These are phyloP conservation scores for Elephantulus edwardii DNA, from an alignment of 2,113 vertebrate species.

Conservation along the genomic window DNA sequence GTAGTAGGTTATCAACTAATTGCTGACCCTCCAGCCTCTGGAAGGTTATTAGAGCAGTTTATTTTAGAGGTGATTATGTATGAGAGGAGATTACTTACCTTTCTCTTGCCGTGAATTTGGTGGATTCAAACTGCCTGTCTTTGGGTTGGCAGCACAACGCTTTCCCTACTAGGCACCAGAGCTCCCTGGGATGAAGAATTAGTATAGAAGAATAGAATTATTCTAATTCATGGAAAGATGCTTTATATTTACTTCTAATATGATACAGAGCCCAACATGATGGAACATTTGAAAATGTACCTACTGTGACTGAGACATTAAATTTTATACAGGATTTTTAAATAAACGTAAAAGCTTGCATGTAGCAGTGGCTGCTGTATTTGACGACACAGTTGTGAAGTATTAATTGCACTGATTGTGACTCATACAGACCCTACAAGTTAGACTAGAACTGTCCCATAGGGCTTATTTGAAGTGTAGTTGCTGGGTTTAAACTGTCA, in stretches of 20 bases:
- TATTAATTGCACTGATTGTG: background rate
- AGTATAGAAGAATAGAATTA: background rate
- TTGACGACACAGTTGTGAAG: background rate
- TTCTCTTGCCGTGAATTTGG: too few relatives aligned
- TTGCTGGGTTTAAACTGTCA: background rate
- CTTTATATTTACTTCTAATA: background rate
- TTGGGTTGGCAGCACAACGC: too few relatives aligned
- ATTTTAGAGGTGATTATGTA: too few relatives aligned
- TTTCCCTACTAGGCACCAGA: too few relatives aligned
- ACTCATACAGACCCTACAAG: background rate
- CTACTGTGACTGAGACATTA: background rate
- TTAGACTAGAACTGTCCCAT: background rate
- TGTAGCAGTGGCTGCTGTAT: background rate
- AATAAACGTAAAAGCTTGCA: background rate
- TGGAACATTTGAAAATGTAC: background rate
- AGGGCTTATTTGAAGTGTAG: background rate
- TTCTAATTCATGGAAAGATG: background rate
- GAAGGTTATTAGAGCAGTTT: too few relatives aligned
- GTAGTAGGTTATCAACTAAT: too few relatives aligned
- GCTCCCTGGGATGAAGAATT: background rate
- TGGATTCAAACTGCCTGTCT: too few relatives aligned
- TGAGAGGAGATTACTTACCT: too few relatives aligned
- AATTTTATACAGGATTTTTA: background rate
- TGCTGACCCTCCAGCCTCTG: too few relatives aligned
- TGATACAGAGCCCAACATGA: background rate